These are phyloP conservation scores for Pachypsylla venusta DNA, from an alignment of 1,140 invertebrate genomes.

Conservation along the genomic window DNA sequence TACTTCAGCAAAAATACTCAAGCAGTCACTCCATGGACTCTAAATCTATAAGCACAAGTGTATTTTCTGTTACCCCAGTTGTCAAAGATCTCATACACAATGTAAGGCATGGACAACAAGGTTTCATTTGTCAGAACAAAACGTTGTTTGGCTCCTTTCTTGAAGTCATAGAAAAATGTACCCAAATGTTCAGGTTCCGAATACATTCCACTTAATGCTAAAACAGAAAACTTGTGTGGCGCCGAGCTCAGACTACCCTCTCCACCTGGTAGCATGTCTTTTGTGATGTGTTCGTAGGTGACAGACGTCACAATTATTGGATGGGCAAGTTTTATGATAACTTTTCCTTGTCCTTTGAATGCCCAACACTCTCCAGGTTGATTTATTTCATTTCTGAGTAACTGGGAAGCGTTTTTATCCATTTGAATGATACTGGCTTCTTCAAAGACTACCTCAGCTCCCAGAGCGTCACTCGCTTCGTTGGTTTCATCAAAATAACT, in stretches of 20 bases:
- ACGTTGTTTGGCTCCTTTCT: not conserved
- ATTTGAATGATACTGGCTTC: not conserved
- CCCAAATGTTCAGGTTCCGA: not conserved
- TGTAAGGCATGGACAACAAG: too few species aligned
- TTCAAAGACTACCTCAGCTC: not conserved
- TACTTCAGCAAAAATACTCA: too few species aligned
- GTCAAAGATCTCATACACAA: not conserved
- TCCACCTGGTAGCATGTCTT: not conserved
- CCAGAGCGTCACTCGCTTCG: not conserved
- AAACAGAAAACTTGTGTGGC: not conserved
- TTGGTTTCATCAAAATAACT: not conserved
- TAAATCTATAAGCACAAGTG: not conserved
- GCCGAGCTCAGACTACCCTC: not conserved
- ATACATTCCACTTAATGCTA: not conserved
- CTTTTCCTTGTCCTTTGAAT: not conserved
- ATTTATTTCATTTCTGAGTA: not conserved
- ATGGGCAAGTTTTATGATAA: not conserved
- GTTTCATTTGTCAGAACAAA: not conserved
- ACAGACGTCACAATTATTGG: not conserved
- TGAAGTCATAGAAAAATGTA: not conserved
- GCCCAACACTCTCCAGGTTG: not conserved
- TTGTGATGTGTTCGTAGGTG: not conserved
- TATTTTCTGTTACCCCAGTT: not conserved
- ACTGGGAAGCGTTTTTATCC: not conserved
- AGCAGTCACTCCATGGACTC: not conserved